Evolutionary conservation across 2,113 vertebrate genomes (phyloP), one percentile per base, ranked within the genome.

Genomic region (Macroglossus sobrinus): DNA sequence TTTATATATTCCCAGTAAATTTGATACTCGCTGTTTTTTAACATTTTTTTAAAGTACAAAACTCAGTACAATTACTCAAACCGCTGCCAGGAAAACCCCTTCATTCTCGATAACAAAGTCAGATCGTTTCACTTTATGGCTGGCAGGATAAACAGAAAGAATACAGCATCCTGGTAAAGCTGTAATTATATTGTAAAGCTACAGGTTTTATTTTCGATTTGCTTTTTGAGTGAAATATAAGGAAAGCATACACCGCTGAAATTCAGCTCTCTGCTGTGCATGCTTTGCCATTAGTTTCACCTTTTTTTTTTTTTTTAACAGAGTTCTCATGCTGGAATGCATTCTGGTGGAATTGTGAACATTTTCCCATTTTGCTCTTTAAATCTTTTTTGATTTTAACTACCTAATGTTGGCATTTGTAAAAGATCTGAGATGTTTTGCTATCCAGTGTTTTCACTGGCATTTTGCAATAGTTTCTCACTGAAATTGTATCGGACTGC

Each of bases 371-470:
- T 93, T 97, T 93, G 61, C 71, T 87, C 89, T 86, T 84, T 89
- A 93, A 95, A 79, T 93, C 45, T 24, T 95, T 95, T 91, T 91
- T 91, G 74, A 72, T 95, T 96, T 95, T 82, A 91, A 95, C 68
- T 76, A 4, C 74, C 57, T 24, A 43, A 19, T 92, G 84, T 92
- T 96, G 94, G 95, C 64, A 22, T 93, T 75, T 94, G 53, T 87
- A 47, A 96, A 86, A 92, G 71, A 89, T 81, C 89, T 97, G 89
- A 86, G 16, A 40, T 80, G 19, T 84, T 93, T 79, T 71, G 78
- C 38, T 71, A 10, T 82, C 93, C 69, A 40, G 13, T 75, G 94
- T 93, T 96, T 93, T 63, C 97, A 64, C 80, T 95, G 93, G 26
- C 47, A 66, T 91, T 91, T 96, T 87, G 72, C 69, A 71, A 33